A percentile compares a stretch with the other conserved stretches of the same genome.
Evolutionary conservation across 2,113 vertebrate genomes (phyloP).

Genomic region (Peromyscus polionotus): DNA sequence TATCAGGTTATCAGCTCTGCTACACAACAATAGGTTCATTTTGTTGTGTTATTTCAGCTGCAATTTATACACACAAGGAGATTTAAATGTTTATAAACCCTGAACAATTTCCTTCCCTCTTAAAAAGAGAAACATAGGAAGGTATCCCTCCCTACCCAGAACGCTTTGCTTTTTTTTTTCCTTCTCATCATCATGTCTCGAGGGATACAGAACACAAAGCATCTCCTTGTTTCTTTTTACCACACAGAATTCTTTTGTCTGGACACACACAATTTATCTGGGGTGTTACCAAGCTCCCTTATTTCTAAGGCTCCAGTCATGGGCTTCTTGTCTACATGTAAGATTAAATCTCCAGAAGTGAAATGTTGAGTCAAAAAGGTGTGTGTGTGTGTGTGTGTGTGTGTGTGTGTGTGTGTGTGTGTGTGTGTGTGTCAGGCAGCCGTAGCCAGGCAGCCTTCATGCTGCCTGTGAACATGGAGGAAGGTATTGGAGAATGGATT

Average conservation of each 20-base stretch:
- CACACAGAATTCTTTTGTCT: neutral
- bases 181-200: neutral
- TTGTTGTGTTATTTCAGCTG: neutral
- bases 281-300: neutral
- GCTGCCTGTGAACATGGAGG: neutral
- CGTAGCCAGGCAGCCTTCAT: neutral
- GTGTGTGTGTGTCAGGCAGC: neutral
- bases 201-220: neutral
- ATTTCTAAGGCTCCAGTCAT: neutral
- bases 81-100: neutral
- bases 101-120: neutral
- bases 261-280: neutral
- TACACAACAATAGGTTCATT: neutral
- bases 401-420: neutral
- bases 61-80: neutral
- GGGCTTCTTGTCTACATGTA: neutral
- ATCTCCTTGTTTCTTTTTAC: conserved; percentile 25
- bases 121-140: neutral
- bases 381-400: too few relatives aligned
- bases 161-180: too few relatives aligned
- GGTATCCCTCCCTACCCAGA: neutral
- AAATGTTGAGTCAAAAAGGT: neutral
- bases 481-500: neutral
- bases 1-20: neutral
- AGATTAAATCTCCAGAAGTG: neutral